These are phyloP conservation scores for Choristoneura fumiferana DNA, from an alignment of 1,140 invertebrate species.

Conservation along the genomic window DNA sequence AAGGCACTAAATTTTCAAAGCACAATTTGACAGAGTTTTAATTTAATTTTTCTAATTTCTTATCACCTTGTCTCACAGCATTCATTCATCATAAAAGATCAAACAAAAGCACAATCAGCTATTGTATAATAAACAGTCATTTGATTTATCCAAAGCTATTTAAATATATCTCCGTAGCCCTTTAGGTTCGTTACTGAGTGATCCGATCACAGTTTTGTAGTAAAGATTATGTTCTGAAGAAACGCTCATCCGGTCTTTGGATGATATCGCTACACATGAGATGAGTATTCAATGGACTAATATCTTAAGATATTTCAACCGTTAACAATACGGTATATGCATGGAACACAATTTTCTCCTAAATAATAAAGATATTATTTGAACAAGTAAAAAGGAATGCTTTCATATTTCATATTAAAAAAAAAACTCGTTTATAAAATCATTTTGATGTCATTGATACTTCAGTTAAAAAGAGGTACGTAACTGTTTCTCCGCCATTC, in stretches of 20 bases:
- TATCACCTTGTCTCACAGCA: not conserved
- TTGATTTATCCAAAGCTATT: constrained; percentile 56
- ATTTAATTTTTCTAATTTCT: not conserved
- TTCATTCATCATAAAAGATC: constrained; percentile 35
- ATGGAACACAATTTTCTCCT: too few species aligned
- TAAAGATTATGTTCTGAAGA: constrained; percentile 75
- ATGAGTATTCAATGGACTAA: not conserved
- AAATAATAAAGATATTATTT: too few species aligned
- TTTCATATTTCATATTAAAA: too few species aligned
- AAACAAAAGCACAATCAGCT: constrained; percentile 18
- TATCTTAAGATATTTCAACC: too few species aligned
- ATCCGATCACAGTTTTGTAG: constrained; percentile 74
- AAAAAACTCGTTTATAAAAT: too few species aligned
- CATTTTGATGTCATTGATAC: too few species aligned
- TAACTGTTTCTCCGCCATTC: too few species aligned
- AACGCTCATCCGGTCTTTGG: constrained; percentile 71
- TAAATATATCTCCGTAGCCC: constrained; percentile 61
- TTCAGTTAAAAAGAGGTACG: too few species aligned
- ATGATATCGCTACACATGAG: constrained; percentile 37
- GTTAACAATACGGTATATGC: too few species aligned
- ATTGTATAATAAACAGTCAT: constrained; percentile 18
- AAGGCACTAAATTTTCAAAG: too few species aligned
- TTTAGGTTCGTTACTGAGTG: constrained; percentile 67
- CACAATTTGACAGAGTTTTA: too few species aligned
- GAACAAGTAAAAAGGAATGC: too few species aligned